phyloP scores from a whole-genome alignment of 2,797 vertebrate species.

The Urophycis tenuis region DNA sequence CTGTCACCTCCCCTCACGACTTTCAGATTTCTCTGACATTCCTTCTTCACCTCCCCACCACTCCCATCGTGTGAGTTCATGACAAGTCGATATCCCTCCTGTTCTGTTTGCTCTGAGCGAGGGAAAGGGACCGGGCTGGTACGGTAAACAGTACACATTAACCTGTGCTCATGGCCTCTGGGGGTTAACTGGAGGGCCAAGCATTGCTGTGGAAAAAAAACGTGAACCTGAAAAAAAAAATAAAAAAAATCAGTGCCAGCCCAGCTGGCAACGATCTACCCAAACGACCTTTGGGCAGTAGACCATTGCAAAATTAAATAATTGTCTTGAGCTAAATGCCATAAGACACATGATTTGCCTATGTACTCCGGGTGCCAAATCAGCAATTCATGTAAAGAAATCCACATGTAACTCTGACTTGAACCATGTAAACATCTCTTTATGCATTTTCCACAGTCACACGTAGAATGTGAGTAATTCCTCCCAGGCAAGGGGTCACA shows the following conservation, averaged over 20 bases:
- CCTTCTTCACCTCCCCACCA: conserved; percentile 29
- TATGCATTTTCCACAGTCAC: background rate
- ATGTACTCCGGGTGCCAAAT: background rate
- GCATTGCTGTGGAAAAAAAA: conserved; percentile 1
- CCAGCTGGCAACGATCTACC: conserved; percentile 13
- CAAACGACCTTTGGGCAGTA: background rate
- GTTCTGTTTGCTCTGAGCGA: conserved; percentile 56
- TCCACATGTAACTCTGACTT: background rate
- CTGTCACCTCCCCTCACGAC: conserved; percentile 14
- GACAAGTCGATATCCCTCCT: conserved; percentile 55
- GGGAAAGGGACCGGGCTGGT: conserved; percentile 47
- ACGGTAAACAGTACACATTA: conserved; percentile 40
- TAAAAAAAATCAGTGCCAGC: conserved; percentile 12
- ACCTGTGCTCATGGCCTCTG: conserved; percentile 40
- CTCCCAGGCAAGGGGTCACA: conserved; percentile 7
- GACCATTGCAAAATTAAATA: conserved; percentile 10
- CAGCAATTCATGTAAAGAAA: background rate
- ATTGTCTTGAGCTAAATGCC: conserved; percentile 2
- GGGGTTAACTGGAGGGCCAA: conserved; percentile 41
- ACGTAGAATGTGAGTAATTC: background rate
- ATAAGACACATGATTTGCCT: background rate
- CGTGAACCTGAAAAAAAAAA: conserved; percentile 5
- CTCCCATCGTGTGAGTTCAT: conserved; percentile 36
- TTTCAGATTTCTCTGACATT: conserved; percentile 38
- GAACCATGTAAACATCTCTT: background rate